Conservation (phyloP, 2,797 vertebrate species). For the Propithecus deckenii region DNA sequence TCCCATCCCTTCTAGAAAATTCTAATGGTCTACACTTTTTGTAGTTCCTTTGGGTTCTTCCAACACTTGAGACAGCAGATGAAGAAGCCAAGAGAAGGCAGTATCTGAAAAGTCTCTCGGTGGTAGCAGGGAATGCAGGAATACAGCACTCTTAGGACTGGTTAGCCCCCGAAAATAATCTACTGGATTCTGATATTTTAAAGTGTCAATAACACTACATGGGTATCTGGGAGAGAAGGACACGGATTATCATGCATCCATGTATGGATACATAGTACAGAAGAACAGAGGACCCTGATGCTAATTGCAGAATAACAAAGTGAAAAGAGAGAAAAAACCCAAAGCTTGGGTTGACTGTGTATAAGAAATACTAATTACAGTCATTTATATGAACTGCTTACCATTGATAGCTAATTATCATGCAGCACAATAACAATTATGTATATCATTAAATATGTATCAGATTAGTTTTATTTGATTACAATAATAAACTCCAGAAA, state of each 20-base stretch:
- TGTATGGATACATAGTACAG: neutral
- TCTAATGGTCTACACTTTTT: neutral
- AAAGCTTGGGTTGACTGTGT: slow-evolving; percentile 54
- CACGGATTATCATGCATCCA: neutral
- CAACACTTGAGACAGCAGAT: neutral
- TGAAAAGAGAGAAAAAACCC: neutral
- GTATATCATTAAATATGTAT: slow-evolving; percentile 76
- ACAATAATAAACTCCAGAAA: slow-evolving; percentile 67
- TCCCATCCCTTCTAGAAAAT: neutral
- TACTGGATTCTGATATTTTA: neutral
- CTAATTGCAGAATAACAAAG: slow-evolving; percentile 48
- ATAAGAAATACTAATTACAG: slow-evolving; percentile 69
- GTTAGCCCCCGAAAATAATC: neutral
- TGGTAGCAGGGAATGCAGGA: neutral
- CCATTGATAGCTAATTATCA: slow-evolving; percentile 72
- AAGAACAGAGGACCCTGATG: neutral
- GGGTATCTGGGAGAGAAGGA: neutral
- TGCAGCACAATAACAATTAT: slow-evolving; percentile 72
- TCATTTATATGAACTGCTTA: slow-evolving; percentile 71
- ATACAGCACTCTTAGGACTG: neutral
- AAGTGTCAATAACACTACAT: neutral
- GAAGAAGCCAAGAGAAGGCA: neutral
- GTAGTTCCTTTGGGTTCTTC: neutral
- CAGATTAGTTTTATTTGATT: slow-evolving; percentile 69
- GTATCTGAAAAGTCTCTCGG: neutral